phyloP scores from a whole-genome alignment of 2,888 invertebrate genomes.

The Sympetrum striolatum region DNA sequence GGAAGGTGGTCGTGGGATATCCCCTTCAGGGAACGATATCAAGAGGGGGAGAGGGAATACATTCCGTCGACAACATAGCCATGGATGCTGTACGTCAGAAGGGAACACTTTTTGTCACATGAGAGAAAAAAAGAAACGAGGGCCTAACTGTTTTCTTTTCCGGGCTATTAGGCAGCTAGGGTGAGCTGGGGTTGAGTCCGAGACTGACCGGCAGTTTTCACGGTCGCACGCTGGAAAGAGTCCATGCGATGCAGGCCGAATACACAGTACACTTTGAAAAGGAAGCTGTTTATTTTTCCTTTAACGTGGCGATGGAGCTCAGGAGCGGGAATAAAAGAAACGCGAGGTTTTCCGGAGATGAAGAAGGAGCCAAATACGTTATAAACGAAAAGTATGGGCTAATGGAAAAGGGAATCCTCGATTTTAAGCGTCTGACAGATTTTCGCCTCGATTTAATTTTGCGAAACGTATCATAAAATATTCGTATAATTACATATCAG shows the following conservation, averaged over 20 bases:
- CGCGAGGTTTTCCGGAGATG: neutral
- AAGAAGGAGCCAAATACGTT: neutral
- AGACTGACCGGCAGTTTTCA: slow-evolving; percentile 20
- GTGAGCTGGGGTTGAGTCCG: neutral
- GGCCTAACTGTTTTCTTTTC: slow-evolving; percentile 30
- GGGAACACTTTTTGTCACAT: neutral
- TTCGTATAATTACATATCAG: too few species aligned
- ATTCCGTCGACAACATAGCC: neutral
- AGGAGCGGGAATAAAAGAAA: neutral
- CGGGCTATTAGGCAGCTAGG: slow-evolving; percentile 37
- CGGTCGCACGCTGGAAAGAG: slow-evolving; percentile 27
- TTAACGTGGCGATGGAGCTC: neutral
- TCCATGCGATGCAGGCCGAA: slow-evolving; percentile 13
- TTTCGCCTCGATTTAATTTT: neutral
- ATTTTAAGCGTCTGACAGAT: too few species aligned
- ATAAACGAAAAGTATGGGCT: neutral
- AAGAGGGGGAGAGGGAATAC: neutral
- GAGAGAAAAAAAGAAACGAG: neutral
- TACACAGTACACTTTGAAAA: neutral
- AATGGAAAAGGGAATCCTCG: neutral
- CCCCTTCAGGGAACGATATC: neutral
- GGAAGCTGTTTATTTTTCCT: neutral
- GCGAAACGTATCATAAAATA: neutral
- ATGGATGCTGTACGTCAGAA: neutral
- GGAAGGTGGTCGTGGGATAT: neutral